Evolutionary conservation across 2,888 invertebrate genomes (phyloP).

Genomic region (Spodoptera picta): DNA sequence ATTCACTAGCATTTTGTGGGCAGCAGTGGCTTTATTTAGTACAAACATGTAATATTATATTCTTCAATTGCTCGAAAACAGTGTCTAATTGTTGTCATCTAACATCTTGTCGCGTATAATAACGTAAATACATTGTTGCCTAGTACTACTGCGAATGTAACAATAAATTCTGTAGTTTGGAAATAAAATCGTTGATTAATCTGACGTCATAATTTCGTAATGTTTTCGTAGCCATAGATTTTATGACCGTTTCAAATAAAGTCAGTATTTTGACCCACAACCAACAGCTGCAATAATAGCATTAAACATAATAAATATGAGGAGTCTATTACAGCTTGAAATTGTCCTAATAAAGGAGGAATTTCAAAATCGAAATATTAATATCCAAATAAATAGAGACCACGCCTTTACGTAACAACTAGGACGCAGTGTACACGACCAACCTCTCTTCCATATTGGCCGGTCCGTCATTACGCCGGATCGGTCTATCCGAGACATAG

Average conservation of each 20-base stretch:
- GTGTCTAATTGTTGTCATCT: slow-evolving; percentile 9
- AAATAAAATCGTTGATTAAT: background rate
- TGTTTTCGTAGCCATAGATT: too few relatives aligned
- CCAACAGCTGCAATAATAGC: too few relatives aligned
- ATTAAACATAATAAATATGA: too few relatives aligned
- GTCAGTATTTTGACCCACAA: too few relatives aligned
- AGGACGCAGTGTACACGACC: slow-evolving; percentile 59
- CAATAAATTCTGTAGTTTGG: too few relatives aligned
- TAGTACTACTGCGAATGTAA: background rate
- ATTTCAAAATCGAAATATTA: too few relatives aligned
- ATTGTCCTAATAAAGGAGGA: too few relatives aligned
- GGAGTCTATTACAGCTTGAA: too few relatives aligned
- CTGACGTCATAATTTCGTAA: background rate
- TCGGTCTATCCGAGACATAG: slow-evolving; percentile 68
- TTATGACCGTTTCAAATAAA: too few relatives aligned
- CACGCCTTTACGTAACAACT: slow-evolving; percentile 42
- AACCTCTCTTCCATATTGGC: slow-evolving; percentile 75
- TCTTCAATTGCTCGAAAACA: slow-evolving; percentile 32
- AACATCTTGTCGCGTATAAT: slow-evolving; percentile 16
- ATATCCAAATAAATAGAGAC: background rate
- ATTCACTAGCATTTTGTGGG: background rate
- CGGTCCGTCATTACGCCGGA: slow-evolving; percentile 72
- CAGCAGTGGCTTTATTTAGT: slow-evolving; percentile 6
- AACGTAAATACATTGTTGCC: slow-evolving; percentile 14
- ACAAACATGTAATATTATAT: slow-evolving; percentile 34